Evolutionary conservation across 2,797 vertebrate species (phyloP).

Genomic region (Squalus acanthias): DNA sequence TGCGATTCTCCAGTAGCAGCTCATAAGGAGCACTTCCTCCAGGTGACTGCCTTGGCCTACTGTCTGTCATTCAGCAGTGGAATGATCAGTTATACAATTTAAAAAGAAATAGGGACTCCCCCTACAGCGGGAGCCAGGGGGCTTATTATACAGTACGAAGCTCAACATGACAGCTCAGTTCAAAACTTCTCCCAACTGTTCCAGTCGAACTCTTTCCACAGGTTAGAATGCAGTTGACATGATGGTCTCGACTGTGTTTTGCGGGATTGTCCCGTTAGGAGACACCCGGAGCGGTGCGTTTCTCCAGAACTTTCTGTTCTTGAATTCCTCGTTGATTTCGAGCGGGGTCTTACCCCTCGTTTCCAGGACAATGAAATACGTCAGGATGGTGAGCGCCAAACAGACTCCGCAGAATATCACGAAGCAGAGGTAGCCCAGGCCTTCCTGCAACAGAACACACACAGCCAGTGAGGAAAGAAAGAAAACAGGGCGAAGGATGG

Average conservation of each 20-base stretch:
- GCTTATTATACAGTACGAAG: not conserved
- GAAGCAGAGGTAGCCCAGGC: slow-evolving; percentile 23
- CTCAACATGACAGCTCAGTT: not conserved
- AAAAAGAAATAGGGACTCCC: too few relatives aligned
- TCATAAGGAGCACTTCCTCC: not conserved
- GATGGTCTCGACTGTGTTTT: not conserved
- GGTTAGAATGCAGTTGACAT: slow-evolving; percentile 25
- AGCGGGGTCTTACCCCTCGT: not conserved
- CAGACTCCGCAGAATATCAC: slow-evolving; percentile 17
- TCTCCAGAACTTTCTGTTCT: not conserved
- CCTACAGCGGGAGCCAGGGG: too few relatives aligned
- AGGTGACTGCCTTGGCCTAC: too few relatives aligned
- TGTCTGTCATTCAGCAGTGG: not conserved
- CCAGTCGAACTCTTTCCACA: too few relatives aligned
- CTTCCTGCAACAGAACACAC: not conserved
- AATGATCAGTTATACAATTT: not conserved
- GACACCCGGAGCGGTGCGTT: not conserved
- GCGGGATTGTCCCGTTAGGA: not conserved
- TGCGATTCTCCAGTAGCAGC: not conserved
- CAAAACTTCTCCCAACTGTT: not conserved
- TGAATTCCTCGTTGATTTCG: slow-evolving; percentile 20
- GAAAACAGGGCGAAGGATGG: not conserved
- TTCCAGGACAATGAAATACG: not conserved
- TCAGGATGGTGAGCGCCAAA: not conserved
- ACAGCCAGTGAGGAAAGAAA: not conserved